A percentile compares a stretch with the other conserved stretches of the same genome.
Conservation (phyloP, 2,113 vertebrate species). For the Nyctereutes procyonoides region DNA sequence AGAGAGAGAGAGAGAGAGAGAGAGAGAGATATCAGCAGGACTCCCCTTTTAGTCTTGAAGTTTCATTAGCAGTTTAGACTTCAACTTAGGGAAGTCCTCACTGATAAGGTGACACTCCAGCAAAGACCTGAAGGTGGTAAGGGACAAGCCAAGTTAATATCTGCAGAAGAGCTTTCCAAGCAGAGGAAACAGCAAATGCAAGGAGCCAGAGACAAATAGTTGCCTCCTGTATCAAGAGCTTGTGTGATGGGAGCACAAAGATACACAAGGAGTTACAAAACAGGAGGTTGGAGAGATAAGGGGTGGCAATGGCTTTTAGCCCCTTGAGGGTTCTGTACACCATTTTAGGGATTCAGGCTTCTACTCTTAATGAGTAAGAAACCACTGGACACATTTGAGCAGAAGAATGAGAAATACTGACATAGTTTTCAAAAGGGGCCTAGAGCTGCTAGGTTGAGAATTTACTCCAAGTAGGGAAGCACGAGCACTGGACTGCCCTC, state of each 20-base stretch:
- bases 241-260: background rate
- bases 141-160: background rate
- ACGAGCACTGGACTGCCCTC: background rate
- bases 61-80: background rate
- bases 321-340: rapidly evolving
- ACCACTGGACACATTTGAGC: background rate
- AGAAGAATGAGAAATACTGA: background rate
- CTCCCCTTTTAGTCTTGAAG: background rate
- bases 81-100: background rate
- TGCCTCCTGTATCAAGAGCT: background rate
- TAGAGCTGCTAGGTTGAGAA: background rate
- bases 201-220: background rate
- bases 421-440: background rate
- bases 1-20: background rate
- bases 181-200: background rate
- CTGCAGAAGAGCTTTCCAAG: background rate
- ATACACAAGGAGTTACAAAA: rapidly evolving
- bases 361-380: background rate
- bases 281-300: background rate
- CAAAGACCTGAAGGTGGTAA: background rate
- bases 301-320: rapidly evolving
- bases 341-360: background rate
- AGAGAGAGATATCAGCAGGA: background rate
- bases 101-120: background rate
- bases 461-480: background rate